Conservation (phyloP, 1,140 invertebrate genomes). For the Macrocentrus cingulum region DNA sequence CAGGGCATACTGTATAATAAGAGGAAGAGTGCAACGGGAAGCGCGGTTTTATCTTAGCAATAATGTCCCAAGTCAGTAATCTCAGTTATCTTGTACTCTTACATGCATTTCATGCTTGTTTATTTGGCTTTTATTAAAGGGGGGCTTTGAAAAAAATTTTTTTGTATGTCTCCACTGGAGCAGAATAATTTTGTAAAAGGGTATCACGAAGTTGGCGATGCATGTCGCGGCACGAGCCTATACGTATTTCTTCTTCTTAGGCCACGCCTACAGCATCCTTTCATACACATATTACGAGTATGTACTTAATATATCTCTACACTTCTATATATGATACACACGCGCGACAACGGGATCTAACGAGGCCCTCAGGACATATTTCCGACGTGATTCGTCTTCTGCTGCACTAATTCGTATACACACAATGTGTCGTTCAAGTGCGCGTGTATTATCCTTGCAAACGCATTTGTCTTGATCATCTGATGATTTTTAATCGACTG, state of each 20-base stretch:
- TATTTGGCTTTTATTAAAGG: not conserved
- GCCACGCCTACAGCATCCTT: not conserved
- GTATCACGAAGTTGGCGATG: not conserved
- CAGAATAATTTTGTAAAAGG: slow-evolving; percentile 5
- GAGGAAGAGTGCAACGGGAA: no score
- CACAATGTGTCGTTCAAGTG: not conserved
- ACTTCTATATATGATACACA: no score
- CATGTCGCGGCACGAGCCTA: slow-evolving; percentile 19
- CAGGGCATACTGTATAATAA: no score
- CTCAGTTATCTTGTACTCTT: no score
- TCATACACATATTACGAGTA: not conserved
- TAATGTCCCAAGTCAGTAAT: no score
- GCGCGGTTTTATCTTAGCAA: no score
- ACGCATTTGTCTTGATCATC: not conserved
- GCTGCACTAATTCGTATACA: not conserved
- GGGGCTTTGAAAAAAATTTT: not conserved
- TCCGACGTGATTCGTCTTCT: not conserved
- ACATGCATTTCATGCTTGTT: not conserved
- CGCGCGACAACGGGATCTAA: slow-evolving; percentile 17
- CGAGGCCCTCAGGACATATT: not conserved
- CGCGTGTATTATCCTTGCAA: not conserved
- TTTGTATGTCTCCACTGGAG: not conserved
- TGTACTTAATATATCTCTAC: no score
- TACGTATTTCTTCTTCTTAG: slow-evolving; percentile 11
- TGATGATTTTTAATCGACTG: slow-evolving; percentile 10